Evolutionary conservation across 2,888 invertebrate species (phyloP), one percentile per base, ranked within the genome.

Genomic region (Aphrophora alni): DNA sequence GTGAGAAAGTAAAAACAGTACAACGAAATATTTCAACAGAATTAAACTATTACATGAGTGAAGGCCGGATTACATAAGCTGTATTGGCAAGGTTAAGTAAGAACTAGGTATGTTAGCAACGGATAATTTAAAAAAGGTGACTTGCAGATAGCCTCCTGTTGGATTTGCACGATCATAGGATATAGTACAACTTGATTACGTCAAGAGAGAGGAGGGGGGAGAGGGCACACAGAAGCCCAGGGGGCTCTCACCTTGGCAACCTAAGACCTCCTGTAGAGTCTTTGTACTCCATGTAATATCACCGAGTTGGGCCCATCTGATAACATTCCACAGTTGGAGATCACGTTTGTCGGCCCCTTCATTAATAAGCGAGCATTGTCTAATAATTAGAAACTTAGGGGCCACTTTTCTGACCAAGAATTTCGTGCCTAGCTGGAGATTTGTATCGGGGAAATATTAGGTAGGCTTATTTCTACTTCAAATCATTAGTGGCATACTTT

Each of bases 231-330:
- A 69, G 80, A 80, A 80, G 80, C 81, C 69, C 75, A 72, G 72
- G 81, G 76, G 77, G 78, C 81, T 24, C 80, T 80, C 59, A 78
- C 80, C 38, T 79, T 71, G 38, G 81, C 77, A 70, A 81, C 83
- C 85, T 82, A 83, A 84, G 83, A 85, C 86, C 84, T 85, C 85
- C 59, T 8, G 59, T 10, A 7, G 59, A 1, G 59, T 21, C 59
- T 59, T 59, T 59, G 59, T 44, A 44, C 44, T 7, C 44, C 2
- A 5, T 5, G 44, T 59, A 85, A 85, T 87, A 86, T 84, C 85
- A 86, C 85, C 86, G 86, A 84, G 85, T 85, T 85, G 85, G 85
- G 83, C 84, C 82, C 78, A 44, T 59, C 59, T 59, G 59, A 59
- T 59, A 59, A 59, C 59, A 59, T 59, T 59, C 59, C 59, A 59